Conservation (phyloP, 2,888 invertebrate species). For the Zaprionus bogoriensis region DNA sequence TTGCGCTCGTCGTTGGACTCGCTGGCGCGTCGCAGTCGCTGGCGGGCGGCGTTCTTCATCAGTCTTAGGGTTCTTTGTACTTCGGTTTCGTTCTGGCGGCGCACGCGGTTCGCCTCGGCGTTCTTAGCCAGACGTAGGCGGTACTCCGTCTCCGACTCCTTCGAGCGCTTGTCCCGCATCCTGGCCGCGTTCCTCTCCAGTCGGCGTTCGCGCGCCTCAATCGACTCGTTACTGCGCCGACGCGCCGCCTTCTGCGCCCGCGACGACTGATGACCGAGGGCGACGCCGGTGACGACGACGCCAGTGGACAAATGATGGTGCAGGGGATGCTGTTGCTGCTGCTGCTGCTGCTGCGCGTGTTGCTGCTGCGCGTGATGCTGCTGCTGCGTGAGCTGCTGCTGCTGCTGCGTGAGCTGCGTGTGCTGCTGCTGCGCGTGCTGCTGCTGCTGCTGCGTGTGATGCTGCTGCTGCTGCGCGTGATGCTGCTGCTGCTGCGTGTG, state of each 20-base stretch:
- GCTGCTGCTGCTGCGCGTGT: conserved; percentile 32
- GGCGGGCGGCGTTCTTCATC: conserved; percentile 83
- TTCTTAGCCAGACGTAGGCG: conserved; percentile 82
- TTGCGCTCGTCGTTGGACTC: conserved; percentile 82
- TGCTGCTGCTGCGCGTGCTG: conserved; percentile 17
- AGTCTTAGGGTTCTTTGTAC: conserved; percentile 83
- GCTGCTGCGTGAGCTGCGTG: conserved; percentile 27
- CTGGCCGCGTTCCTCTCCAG: conserved; percentile 82
- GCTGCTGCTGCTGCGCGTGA: conserved; percentile 18
- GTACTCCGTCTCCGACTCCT: conserved; percentile 81
- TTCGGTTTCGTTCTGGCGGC: conserved; percentile 83
- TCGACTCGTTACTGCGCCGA: conserved; percentile 82
- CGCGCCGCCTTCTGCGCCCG: conserved; percentile 79
- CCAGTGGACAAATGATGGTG: conserved; percentile 77
- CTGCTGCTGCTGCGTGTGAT: conserved; percentile 23
- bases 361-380: conserved; percentile 46
- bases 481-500: conserved; percentile 19
- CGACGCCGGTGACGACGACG: conserved; percentile 46
- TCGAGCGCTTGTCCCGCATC: conserved; percentile 82
- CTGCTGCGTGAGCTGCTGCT: conserved; percentile 48
- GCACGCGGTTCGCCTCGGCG: conserved; percentile 82
- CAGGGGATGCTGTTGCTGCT: conserved; percentile 63
- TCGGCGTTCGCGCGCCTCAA: conserved; percentile 81
- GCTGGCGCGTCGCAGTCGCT: conserved; percentile 81
- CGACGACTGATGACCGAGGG: conserved; percentile 63